Base-by-base conservation (phyloP, 2,888 invertebrate species). In the Brenthis daphne region DNA sequence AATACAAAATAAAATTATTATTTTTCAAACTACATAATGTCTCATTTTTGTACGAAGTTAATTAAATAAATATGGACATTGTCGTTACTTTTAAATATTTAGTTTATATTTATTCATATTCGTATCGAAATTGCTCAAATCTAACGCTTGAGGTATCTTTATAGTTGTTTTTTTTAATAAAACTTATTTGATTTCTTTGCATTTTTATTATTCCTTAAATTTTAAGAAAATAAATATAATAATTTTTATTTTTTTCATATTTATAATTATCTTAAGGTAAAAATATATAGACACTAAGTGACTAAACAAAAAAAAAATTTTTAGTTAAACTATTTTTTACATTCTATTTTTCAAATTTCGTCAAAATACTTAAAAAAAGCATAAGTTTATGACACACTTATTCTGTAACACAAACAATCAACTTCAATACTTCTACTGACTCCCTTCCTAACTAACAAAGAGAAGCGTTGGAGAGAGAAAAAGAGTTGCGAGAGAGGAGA, bases 391-490 rank as follows among this genome's bases (percentile, higher is more conserved):
- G 29, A 68, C 71, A 67, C 67, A 12, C 29, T 48, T 50, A 64
- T 33, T n/a, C 20, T 64, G 53, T 63, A 12, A 66, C 37, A 57
- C 57, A 57, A 29, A 50, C 43, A 54, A 48, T 16, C 14, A 58
- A 56, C 67, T n/a, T 48, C 60, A 60, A 50, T 58, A 67, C 56
- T 64, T 64, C 68, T 65, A 77, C 77, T 79, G 79, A 80, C 85
- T 85, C 77, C 77, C 85, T 84, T 82, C 74, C 73, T 73, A 68
- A 75, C 75, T 79, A 75, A 80, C 80, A 70, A 75, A 68, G 93
- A 89, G 93, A 93, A 84, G 92, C 92, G 76, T 79, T 93, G 81
- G 87, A 83, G 78, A 84, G 92, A 76, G 92, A 92, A 80, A 88
- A 82, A 73, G 86, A 86, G 24, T 77, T 91, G 61, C 77, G 91